Conservation (phyloP, 2,797 vertebrate species). For the Micropoecilia bifurca region DNA sequence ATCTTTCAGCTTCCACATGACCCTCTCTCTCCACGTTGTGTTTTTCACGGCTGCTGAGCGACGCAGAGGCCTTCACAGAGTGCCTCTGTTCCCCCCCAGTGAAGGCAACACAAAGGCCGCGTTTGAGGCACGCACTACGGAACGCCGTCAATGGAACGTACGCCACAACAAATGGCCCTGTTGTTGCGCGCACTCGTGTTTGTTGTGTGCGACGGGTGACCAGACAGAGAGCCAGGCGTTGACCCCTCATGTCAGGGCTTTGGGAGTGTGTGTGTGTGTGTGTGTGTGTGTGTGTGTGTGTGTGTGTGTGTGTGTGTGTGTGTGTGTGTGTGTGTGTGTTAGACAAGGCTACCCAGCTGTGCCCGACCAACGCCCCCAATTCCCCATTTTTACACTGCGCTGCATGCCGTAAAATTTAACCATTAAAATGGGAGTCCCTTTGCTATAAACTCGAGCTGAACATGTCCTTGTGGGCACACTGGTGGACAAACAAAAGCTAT, state of each 20-base stretch:
- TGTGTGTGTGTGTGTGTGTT: constrained; percentile 18
- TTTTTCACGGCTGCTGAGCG: constrained; percentile 76
- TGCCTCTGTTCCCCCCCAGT: constrained; percentile 80
- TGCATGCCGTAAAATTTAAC: constrained; percentile 65
- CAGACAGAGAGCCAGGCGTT: constrained; percentile 83
- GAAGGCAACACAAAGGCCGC: constrained; percentile 84
- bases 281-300: constrained; percentile 17
- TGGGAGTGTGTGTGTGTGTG: constrained; percentile 38
- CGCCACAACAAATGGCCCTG: constrained; percentile 84
- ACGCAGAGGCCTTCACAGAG: constrained; percentile 76
- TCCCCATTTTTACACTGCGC: constrained; percentile 61
- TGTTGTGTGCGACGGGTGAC: constrained; percentile 64
- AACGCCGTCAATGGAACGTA: constrained; percentile 75
- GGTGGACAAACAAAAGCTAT: constrained; percentile 64
- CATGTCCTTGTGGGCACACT: constrained; percentile 57
- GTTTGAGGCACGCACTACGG: constrained; percentile 82
- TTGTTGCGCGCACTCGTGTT: constrained; percentile 73
- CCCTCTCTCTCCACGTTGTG: constrained; percentile 71
- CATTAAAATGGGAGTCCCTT: constrained; percentile 54
- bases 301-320: constrained; percentile 29
- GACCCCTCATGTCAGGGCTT: constrained; percentile 76
- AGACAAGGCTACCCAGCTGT: constrained; percentile 83
- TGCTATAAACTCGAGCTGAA: constrained; percentile 55
- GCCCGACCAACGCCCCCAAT: constrained; percentile 56
- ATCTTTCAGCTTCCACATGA: constrained; percentile 79